Percentiles rank a stretch among this genome's conserved stretches.
Evolutionary conservation across 2,113 vertebrate species (phyloP).

Genomic region (Sceloporus undulatus): DNA sequence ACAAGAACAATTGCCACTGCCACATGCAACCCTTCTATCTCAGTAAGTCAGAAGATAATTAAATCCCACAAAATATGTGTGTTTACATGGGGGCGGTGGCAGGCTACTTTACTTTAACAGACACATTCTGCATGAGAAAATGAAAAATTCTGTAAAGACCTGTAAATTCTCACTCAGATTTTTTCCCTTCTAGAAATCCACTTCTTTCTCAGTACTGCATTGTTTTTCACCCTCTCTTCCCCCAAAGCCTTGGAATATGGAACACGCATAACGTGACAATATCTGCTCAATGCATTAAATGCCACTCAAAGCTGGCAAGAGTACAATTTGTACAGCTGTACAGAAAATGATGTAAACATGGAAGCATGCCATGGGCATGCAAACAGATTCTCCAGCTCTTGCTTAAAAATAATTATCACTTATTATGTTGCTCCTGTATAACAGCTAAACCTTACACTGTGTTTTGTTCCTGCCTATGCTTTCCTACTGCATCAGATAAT

Average conservation of each 20-base stretch:
- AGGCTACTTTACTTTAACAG: conserved; percentile 36
- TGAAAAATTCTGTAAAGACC: neutral
- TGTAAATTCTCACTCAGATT: neutral
- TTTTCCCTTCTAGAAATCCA: neutral
- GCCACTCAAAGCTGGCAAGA: neutral
- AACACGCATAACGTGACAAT: neutral
- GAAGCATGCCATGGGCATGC: neutral
- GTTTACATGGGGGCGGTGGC: conserved; percentile 45
- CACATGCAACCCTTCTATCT: conserved; percentile 36
- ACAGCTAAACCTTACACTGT: neutral
- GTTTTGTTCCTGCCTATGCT: neutral
- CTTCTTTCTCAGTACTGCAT: neutral
- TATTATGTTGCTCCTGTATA: neutral
- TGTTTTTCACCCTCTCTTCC: neutral
- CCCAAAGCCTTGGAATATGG: neutral
- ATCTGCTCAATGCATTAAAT: conserved; percentile 6
- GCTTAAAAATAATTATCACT: neutral
- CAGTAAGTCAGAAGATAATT: conserved; percentile 37
- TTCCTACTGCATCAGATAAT: neutral
- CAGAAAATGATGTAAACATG: neutral
- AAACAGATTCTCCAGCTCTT: neutral
- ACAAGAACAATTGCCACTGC: neutral
- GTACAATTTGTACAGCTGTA: neutral
- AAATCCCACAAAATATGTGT: conserved; percentile 38
- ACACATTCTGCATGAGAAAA: neutral